These are phyloP conservation scores for Canis aureus DNA, from an alignment of 2,113 vertebrate species.

Conservation along the genomic window DNA sequence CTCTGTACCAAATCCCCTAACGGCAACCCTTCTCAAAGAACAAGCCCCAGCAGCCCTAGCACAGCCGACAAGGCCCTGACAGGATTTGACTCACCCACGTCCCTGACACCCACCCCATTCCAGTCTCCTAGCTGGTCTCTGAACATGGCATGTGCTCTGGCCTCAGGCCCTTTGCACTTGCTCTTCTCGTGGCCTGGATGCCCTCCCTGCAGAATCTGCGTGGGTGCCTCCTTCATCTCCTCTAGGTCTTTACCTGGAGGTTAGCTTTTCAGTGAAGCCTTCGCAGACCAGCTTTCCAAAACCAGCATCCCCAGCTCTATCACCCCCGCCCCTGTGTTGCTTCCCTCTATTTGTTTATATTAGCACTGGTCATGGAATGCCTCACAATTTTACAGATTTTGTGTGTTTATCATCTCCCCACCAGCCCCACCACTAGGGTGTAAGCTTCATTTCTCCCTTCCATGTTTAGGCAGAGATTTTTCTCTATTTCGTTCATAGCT, in stretches of 20 bases:
- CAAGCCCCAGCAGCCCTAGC: neutral
- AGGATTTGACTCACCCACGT: neutral
- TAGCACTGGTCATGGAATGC: neutral
- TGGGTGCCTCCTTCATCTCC: neutral
- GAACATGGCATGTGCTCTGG: rapidly evolving
- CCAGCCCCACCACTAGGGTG: neutral
- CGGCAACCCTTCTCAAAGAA: neutral
- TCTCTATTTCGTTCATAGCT: neutral
- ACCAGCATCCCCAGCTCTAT: neutral
- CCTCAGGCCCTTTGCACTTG: neutral
- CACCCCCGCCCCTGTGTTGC: neutral
- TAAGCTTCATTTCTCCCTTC: neutral
- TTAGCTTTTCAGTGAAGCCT: neutral
- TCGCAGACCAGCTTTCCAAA: neutral
- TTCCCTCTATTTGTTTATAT: neutral
- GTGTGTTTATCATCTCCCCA: neutral
- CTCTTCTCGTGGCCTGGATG: neutral
- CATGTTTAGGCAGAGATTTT: neutral
- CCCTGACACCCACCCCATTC: rapidly evolving
- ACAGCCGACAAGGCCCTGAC: neutral
- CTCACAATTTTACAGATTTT: neutral
- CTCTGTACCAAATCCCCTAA: neutral
- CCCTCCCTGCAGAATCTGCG: neutral
- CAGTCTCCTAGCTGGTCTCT: neutral
- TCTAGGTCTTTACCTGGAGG: neutral